These are phyloP conservation scores for Anguilla pacifica DNA, from an alignment of 2,797 vertebrate genomes.

Conservation along the genomic window DNA sequence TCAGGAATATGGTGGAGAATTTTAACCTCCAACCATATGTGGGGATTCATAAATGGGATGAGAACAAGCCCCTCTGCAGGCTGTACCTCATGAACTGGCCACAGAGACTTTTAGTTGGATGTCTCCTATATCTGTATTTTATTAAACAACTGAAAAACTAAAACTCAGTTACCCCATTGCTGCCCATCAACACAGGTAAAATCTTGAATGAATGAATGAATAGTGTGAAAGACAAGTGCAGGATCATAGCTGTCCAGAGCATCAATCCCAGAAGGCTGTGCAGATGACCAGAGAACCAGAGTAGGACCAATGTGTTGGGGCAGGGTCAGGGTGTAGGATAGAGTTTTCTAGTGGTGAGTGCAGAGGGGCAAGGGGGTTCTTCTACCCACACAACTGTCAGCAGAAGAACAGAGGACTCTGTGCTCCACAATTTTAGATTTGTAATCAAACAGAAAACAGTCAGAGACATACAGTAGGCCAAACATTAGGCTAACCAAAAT, in stretches of 20 bases:
- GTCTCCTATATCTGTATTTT: neutral
- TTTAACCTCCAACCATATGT: neutral
- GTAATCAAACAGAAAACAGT: too few species aligned
- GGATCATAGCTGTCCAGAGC: neutral
- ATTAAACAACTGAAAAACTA: neutral
- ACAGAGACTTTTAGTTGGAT: neutral
- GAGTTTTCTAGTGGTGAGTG: too few species aligned
- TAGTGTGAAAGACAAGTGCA: neutral
- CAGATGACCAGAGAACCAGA: neutral
- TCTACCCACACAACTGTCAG: too few species aligned
- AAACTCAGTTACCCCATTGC: neutral
- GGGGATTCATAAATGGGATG: too few species aligned
- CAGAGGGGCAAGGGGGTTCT: too few species aligned
- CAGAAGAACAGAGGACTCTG: too few species aligned
- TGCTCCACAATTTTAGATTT: too few species aligned
- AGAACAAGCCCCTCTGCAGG: too few species aligned
- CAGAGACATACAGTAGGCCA: too few species aligned
- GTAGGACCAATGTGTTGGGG: neutral
- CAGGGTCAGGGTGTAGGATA: too few species aligned
- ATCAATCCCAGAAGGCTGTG: neutral
- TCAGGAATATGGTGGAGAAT: neutral
- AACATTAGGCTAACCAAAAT: too few species aligned
- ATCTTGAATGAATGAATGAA: neutral
- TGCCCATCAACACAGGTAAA: neutral
- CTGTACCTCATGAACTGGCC: too few species aligned